Conservation (phyloP, 2,113 vertebrate genomes). For the Nerophis lumbriciformis region DNA sequence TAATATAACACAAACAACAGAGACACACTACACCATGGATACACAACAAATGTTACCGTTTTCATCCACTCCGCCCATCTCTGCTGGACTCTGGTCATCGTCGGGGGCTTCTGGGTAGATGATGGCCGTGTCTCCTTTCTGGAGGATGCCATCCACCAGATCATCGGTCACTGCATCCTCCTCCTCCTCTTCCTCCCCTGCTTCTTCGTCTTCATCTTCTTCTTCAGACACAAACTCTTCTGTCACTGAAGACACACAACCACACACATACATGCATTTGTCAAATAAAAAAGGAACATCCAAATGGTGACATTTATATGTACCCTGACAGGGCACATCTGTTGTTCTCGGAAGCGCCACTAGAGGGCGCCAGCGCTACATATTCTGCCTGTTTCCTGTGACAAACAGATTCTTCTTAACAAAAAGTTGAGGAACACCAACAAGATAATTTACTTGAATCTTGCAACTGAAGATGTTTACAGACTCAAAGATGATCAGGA, state of each 20-base stretch:
- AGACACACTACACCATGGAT: too few species aligned
- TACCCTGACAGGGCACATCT: background rate
- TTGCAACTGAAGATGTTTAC: too few species aligned
- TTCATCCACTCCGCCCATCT: constrained; percentile 87
- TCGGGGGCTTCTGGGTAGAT: constrained; percentile 89
- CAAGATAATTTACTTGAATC: too few species aligned
- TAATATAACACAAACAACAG: too few species aligned
- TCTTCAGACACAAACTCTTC: constrained; percentile 86
- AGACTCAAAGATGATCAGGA: too few species aligned
- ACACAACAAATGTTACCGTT: constrained; percentile 74
- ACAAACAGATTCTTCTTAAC: too few species aligned
- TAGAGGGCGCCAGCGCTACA: constrained; percentile 24
- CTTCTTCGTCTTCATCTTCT: constrained; percentile 75
- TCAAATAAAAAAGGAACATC: too few species aligned
- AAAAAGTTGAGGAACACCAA: too few species aligned
- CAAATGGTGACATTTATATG: too few species aligned
- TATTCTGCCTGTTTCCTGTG: too few species aligned
- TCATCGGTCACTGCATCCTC: constrained; percentile 74
- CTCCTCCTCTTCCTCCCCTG: constrained; percentile 65
- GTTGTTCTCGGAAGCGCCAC: constrained; percentile 11
- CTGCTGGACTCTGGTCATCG: constrained; percentile 85
- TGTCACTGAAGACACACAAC: constrained; percentile 63
- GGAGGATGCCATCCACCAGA: constrained; percentile 86
- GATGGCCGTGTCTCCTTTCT: constrained; percentile 83
- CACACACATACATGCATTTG: background rate